These are phyloP conservation scores for Synanthedon myopaeformis DNA, from an alignment of 2,888 invertebrate species.

Conservation along the genomic window DNA sequence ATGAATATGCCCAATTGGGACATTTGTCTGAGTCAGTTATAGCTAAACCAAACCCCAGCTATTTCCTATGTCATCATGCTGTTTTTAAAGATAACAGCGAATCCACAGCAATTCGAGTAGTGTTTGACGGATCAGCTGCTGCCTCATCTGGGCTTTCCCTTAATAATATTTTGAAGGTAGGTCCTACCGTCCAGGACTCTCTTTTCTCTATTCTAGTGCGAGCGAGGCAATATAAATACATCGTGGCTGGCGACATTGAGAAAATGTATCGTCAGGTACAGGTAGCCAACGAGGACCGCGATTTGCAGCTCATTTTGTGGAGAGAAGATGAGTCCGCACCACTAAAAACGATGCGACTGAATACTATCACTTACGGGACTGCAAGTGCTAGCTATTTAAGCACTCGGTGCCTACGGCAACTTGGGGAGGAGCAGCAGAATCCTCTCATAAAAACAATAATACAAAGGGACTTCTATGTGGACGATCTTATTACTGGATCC, in stretches of 20 bases:
- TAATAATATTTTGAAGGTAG: slow-evolving; percentile 10
- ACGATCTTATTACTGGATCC: slow-evolving; percentile 9
- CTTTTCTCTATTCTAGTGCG: too few species aligned
- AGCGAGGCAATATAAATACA: too few species aligned
- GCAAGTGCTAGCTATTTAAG: slow-evolving; percentile 9
- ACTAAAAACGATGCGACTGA: slow-evolving; percentile 5
- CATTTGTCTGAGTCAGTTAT: slow-evolving; percentile 4
- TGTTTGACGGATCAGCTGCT: slow-evolving; percentile 22
- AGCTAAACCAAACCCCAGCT: slow-evolving; percentile 5
- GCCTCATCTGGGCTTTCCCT: slow-evolving; percentile 17
- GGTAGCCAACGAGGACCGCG: slow-evolving; percentile 4
- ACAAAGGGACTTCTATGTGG: slow-evolving; percentile 10
- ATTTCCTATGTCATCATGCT: slow-evolving; percentile 30
- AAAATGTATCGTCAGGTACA: slow-evolving; percentile 8
- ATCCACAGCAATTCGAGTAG: slow-evolving; percentile 23
- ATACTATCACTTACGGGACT: slow-evolving; percentile 12
- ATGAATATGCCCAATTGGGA: slow-evolving; percentile 9
- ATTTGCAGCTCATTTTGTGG: slow-evolving; percentile 31
- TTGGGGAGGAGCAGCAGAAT: slow-evolving; percentile 8
- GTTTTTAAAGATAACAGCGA: slow-evolving; percentile 20
- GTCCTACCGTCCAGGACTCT: too few species aligned
- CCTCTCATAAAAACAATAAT: slow-evolving; percentile 5
- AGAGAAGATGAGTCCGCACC: slow-evolving; percentile 5
- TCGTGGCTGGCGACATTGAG: too few species aligned
- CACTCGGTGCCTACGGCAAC: slow-evolving; percentile 10